phyloP scores from a whole-genome alignment of 2,113 vertebrate species.

The Acrocephalus kingi region DNA sequence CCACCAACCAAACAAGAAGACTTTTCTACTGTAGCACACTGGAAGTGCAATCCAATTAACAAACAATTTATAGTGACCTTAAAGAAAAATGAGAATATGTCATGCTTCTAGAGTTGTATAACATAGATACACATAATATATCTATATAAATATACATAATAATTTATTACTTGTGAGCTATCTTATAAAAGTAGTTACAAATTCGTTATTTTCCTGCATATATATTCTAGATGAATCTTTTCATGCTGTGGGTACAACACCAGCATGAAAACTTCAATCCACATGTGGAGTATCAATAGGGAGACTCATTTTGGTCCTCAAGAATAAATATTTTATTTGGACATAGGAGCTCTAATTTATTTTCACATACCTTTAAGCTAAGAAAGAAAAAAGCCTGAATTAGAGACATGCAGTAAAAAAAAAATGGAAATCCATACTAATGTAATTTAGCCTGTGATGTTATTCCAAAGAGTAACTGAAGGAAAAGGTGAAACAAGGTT shows the following conservation, averaged over 20 bases:
- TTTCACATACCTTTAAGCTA: neutral
- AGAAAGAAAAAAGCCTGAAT: neutral
- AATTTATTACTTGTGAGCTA: neutral
- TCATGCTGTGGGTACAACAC: neutral
- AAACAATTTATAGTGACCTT: neutral
- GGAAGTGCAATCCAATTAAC: neutral
- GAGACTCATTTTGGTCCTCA: neutral
- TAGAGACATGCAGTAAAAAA: neutral
- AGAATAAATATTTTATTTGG: neutral
- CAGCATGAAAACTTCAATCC: neutral
- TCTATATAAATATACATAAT: neutral
- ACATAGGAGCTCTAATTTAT: neutral
- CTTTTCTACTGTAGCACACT: neutral
- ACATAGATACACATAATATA: neutral
- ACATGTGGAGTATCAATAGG: accelerated
- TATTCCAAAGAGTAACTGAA: neutral
- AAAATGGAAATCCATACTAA: neutral
- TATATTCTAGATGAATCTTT: neutral
- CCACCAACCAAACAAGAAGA: neutral
- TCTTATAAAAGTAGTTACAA: neutral
- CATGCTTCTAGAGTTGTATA: neutral
- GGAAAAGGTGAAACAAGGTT: neutral
- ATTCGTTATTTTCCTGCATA: neutral
- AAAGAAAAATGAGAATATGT: neutral
- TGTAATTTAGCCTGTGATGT: neutral